Conservation (phyloP, 1,140 invertebrate genomes). For the Macrotrachela quadricornifera region DNA sequence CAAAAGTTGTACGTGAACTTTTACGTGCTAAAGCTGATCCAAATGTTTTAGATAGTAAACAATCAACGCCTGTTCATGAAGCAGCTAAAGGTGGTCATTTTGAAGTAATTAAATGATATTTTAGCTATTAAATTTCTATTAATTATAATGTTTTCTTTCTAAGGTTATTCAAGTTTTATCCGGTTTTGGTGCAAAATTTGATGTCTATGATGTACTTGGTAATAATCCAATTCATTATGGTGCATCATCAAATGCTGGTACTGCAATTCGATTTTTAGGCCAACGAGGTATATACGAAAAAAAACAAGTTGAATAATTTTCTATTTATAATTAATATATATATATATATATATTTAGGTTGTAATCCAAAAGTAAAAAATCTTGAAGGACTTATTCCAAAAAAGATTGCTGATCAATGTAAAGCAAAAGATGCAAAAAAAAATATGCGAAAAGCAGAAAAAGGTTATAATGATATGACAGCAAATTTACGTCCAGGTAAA, state of each 20-base stretch:
- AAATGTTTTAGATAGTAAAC: conserved; percentile 19
- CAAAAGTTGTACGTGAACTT: conserved; percentile 20
- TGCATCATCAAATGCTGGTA: conserved; percentile 18
- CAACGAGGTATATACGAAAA: not conserved
- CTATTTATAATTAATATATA: not conserved
- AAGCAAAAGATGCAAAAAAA: conserved; percentile 26
- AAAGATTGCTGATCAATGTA: conserved; percentile 25
- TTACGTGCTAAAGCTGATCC: conserved; percentile 20
- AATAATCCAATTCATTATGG: conserved; percentile 25
- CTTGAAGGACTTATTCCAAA: conserved; percentile 22
- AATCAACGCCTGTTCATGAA: conserved; percentile 23
- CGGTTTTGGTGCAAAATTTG: conserved; percentile 26
- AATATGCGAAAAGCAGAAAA: conserved; percentile 29
- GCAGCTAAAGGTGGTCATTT: conserved; percentile 23
- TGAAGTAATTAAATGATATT: not conserved
- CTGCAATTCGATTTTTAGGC: conserved; percentile 25
- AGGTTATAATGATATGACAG: conserved; percentile 18
- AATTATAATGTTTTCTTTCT: no score
- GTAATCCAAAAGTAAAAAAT: conserved; percentile 30
- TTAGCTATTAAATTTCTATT: not conserved
- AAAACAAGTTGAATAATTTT: no score
- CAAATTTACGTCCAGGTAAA: conserved; percentile 5
- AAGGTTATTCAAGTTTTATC: conserved; percentile 16
- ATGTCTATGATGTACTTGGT: conserved; percentile 19
- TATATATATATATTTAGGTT: conserved; percentile 15